Conservation (phyloP, 2,797 vertebrate species). For the Pristis pectinata region DNA sequence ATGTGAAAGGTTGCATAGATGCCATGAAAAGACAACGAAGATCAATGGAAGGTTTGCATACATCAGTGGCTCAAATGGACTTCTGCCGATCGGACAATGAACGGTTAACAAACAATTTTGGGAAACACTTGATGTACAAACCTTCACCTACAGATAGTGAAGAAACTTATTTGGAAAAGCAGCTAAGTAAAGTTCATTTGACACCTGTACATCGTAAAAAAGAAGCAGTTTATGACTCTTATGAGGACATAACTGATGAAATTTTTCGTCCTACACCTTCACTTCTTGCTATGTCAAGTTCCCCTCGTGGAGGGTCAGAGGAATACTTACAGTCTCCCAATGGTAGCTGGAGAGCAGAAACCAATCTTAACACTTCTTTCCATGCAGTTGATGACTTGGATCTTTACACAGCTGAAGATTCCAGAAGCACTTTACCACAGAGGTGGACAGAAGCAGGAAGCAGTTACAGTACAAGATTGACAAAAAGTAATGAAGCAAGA, state of each 20-base stretch:
- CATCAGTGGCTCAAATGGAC: constrained; percentile 73
- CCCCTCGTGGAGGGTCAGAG: constrained; percentile 71
- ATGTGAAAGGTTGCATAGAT: constrained; percentile 77
- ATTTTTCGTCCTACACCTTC: constrained; percentile 78
- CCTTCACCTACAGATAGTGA: constrained; percentile 89
- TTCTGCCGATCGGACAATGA: constrained; percentile 76
- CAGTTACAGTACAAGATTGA: constrained; percentile 56
- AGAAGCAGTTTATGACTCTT: constrained; percentile 76
- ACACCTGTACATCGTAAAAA: constrained; percentile 84
- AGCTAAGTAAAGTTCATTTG: constrained; percentile 73
- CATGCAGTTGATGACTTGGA: constrained; percentile 81
- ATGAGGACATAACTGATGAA: constrained; percentile 85
- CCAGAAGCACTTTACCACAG: constrained; percentile 48
- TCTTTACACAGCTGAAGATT: constrained; percentile 77
- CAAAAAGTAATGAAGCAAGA: constrained; percentile 55
- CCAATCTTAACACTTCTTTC: constrained; percentile 66
- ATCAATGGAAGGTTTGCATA: constrained; percentile 69
- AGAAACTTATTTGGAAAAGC: constrained; percentile 80
- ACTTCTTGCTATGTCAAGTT: constrained; percentile 71
- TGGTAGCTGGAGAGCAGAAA: constrained; percentile 56
- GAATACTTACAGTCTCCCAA: constrained; percentile 76
- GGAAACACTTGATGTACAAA: constrained; percentile 79
- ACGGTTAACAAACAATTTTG: constrained; percentile 71
- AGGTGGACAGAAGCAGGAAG: constrained; percentile 30
- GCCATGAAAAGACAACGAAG: constrained; percentile 74